phyloP scores from a whole-genome alignment of 2,797 vertebrate genomes.

The Sparidentex hasta region DNA sequence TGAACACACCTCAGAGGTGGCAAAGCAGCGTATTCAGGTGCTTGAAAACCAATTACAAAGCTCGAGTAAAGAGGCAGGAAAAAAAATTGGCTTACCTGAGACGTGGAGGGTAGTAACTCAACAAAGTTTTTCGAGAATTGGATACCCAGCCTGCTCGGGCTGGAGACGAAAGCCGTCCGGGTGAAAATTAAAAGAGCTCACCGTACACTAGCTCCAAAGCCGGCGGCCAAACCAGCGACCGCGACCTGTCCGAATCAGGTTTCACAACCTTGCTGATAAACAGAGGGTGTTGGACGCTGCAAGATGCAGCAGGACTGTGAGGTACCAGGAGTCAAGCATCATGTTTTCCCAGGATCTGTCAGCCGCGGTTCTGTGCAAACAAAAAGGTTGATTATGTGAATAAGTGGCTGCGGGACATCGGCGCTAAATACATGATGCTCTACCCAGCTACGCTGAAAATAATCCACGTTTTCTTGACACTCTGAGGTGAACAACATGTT shows the following conservation, averaged over 20 bases:
- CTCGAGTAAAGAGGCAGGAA: neutral
- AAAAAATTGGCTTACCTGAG: constrained; percentile 1
- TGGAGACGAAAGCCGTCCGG: neutral
- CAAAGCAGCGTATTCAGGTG: neutral
- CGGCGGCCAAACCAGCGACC: neutral
- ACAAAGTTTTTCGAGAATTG: neutral
- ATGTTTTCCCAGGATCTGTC: constrained; percentile 25
- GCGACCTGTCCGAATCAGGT: constrained; percentile 2
- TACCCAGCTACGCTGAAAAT: constrained; percentile 14
- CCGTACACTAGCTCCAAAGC: neutral
- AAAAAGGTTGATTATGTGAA: constrained; percentile 35
- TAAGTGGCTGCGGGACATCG: neutral
- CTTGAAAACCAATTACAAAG: neutral
- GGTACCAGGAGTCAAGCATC: neutral
- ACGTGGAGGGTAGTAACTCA: neutral
- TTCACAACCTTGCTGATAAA: constrained; percentile 34
- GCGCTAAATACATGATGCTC: constrained; percentile 8
- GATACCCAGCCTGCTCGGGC: neutral
- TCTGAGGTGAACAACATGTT: neutral
- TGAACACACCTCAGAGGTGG: neutral
- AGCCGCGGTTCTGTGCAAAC: neutral
- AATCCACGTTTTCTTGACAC: neutral
- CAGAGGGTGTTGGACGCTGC: neutral
- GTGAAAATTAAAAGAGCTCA: constrained; percentile 15
- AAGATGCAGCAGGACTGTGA: neutral